A percentile compares a stretch with the other conserved stretches of the same genome.
Conservation (phyloP, 2,888 invertebrate genomes). For the Rotaria socialis region DNA sequence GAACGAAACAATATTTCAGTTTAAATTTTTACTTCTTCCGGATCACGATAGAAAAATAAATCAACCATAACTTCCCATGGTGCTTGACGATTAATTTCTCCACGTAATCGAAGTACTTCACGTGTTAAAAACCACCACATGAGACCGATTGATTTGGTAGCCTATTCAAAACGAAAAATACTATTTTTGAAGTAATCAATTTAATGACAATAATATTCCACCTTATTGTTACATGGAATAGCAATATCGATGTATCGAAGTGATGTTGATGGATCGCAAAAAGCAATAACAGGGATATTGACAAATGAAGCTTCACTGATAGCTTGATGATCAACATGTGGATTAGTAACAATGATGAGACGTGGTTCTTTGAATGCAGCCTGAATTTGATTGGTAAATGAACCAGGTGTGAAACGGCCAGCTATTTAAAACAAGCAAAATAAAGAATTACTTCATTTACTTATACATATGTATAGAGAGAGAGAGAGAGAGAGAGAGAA, state of each 20-base stretch:
- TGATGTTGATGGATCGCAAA: constrained; percentile 95
- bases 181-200: not conserved
- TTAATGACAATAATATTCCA: constrained; percentile 52
- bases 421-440: constrained; percentile 61
- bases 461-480: not conserved
- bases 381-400: constrained; percentile 91
- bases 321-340: constrained; percentile 70
- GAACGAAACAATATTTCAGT: not conserved
- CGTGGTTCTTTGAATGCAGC: constrained; percentile 97
- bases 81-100: constrained; percentile 80
- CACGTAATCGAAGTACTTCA: constrained; percentile 84
- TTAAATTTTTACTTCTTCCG: constrained; percentile 33
- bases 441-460: not conserved
- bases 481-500: too few relatives aligned
- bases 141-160: constrained; percentile 87
- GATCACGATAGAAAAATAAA: constrained; percentile 95
- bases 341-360: constrained; percentile 89
- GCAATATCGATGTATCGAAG: constrained; percentile 93
- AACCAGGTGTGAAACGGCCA: constrained; percentile 97
- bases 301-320: constrained; percentile 98
- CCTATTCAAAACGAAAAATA: constrained; percentile 60
- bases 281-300: constrained; percentile 97
- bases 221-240: constrained; percentile 98
- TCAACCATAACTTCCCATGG: constrained; percentile 98
- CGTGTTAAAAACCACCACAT: constrained; percentile 99